Percentiles rank a stretch among this genome's conserved stretches.
These are phyloP conservation scores for Dipodomys spectabilis DNA, from an alignment of 2,113 vertebrate species.

Conservation along the genomic window DNA sequence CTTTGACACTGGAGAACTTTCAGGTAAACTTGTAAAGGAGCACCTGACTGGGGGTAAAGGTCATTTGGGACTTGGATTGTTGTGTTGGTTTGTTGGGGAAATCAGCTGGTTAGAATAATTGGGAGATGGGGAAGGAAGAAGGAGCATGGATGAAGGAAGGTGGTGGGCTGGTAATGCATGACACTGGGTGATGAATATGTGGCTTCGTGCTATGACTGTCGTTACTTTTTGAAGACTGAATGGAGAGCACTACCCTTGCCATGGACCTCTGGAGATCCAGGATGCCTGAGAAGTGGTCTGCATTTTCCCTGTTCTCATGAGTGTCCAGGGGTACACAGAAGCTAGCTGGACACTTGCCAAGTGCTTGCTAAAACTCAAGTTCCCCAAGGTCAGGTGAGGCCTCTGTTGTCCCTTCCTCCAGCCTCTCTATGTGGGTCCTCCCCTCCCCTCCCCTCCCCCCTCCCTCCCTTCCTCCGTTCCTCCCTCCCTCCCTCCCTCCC, in stretches of 20 bases:
- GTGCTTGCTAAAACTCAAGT: not conserved
- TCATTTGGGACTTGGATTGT: not conserved
- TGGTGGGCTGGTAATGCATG: accelerated
- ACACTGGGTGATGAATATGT: too few relatives aligned
- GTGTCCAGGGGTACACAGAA: not conserved
- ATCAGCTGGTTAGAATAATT: not conserved
- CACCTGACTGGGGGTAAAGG: not conserved
- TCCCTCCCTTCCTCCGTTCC: too few relatives aligned
- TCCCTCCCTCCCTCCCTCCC: too few relatives aligned
- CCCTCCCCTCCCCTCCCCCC: too few relatives aligned
- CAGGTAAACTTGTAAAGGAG: not conserved
- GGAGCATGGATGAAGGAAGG: not conserved
- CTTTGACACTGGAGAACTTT: not conserved
- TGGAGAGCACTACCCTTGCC: not conserved
- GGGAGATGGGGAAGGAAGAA: too few relatives aligned
- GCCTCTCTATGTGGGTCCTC: not conserved
- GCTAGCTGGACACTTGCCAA: not conserved
- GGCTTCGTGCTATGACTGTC: not conserved
- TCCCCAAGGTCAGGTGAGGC: not conserved
- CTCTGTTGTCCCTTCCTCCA: not conserved
- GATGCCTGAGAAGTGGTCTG: not conserved
- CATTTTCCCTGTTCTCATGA: not conserved
- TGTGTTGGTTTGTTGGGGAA: not conserved
- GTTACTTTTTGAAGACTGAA: not conserved
- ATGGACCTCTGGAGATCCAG: not conserved